Evolutionary conservation across 1,140 invertebrate genomes (phyloP).

Genomic region (Holcopasites calliopsidis): DNA sequence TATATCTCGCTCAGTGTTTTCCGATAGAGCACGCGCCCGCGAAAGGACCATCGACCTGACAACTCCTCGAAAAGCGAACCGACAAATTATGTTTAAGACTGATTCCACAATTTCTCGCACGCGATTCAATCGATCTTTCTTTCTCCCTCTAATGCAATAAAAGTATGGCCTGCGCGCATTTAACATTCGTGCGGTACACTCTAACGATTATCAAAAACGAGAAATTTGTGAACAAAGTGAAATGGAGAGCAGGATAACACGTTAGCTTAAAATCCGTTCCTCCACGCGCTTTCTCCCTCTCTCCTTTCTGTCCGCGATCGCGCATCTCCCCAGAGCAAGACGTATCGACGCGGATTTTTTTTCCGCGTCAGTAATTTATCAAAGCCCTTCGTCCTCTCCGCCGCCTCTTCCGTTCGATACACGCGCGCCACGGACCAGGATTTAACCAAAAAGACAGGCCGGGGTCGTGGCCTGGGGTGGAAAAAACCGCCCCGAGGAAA

Average conservation of each 20-base stretch:
- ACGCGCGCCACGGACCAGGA: constrained; percentile 38
- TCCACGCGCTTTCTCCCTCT: not conserved
- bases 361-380: constrained; percentile 75
- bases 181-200: no score
- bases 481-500: no score
- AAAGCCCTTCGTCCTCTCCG: constrained; percentile 70
- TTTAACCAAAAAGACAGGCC: constrained; percentile 41
- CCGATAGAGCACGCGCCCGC: constrained; percentile 74
- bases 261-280: not conserved
- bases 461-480: no score
- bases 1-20: constrained; percentile 79
- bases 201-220: not conserved
- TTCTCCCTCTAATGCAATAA: not conserved
- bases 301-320: constrained; percentile 44
- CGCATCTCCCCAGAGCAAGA: constrained; percentile 75
- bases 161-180: no score
- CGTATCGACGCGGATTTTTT: constrained; percentile 78
- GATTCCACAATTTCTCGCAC: no score
- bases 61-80: not conserved
- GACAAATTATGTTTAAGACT: not conserved
- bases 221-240: no score
- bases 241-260: not conserved
- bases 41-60: not conserved
- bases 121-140: not conserved
- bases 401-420: constrained; percentile 57